Base-by-base conservation (phyloP, 2,113 vertebrate species). In the Pandion haliaetus region DNA sequence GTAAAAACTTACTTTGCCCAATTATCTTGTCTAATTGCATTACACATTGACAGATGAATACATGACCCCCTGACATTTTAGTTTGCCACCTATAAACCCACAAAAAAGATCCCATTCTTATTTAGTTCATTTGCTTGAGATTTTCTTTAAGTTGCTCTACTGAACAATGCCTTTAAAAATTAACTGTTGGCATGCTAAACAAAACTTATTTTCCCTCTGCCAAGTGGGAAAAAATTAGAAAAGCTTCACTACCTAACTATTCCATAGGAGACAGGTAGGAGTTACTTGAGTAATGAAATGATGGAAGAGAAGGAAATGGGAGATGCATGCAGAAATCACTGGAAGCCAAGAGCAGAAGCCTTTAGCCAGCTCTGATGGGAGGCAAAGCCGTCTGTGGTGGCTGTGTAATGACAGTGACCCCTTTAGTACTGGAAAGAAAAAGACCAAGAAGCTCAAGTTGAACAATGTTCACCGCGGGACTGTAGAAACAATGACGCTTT, bases 21-120 rank as follows among this genome's bases (percentile, higher is more conserved):
- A 97, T 98, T 98, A 98, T 94, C 97, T 94, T 58, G 45, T 94
- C 96, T 98, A 98, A 98, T 98, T 97, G 97, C 95, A 97, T 98
- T 96, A 97, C 94, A 95, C 82, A 90, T 77, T 97, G 98, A 97
- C 97, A 98, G 98, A 95, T 95, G 97, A 97, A 94, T 40, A 90
- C 93, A 66, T 3, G 36, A 90, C 97, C 97, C 95, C 15, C 67
- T 94, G 95, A 97, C 97, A 96, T 96, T 97, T 96, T 25, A 55
- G 91, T 83, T 96, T 96, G 95, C 84, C 93, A 82, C 93, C 96
- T 89, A 72, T 82, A 97, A 93, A 90, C 67, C 67, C 44, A 9
- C 85, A 77, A 71, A 78, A 88, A 81, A 82, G 78, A 86, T 55
- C 91, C 66, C 69, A 71, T 6, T 82, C 96, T 93, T 96, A 81